These are phyloP conservation scores for Proctacanthus coquilletti DNA, from an alignment of 1,140 invertebrate genomes.

Conservation along the genomic window DNA sequence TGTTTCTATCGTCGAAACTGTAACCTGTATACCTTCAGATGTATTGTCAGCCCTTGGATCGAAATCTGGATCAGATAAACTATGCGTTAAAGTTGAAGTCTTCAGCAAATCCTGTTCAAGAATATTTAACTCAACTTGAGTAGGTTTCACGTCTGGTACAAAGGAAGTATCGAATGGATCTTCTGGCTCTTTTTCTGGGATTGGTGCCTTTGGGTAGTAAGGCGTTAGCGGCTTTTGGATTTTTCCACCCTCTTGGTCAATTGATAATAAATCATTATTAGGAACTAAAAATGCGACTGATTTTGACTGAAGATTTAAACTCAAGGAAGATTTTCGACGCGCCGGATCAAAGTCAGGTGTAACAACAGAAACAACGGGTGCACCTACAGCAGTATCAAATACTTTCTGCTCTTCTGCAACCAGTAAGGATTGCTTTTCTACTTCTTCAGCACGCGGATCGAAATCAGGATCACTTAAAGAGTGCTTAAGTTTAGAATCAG, in stretches of 20 bases:
- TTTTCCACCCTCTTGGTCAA: slow-evolving; percentile 33
- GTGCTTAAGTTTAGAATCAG: slow-evolving; percentile 31
- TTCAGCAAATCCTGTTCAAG: slow-evolving; percentile 49
- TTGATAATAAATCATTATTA: slow-evolving; percentile 27
- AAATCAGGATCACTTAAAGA: slow-evolving; percentile 52
- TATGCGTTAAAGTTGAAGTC: slow-evolving; percentile 22
- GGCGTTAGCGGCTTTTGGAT: slow-evolving; percentile 59
- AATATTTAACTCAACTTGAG: slow-evolving; percentile 55
- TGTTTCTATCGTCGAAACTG: slow-evolving; percentile 26
- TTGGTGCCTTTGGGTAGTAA: slow-evolving; percentile 45
- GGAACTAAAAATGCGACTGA: slow-evolving; percentile 54
- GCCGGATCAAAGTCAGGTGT: slow-evolving; percentile 16
- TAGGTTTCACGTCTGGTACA: slow-evolving; percentile 47
- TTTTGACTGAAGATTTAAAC: slow-evolving; percentile 35
- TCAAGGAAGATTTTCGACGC: slow-evolving; percentile 23
- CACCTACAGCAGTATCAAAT: slow-evolving; percentile 3
- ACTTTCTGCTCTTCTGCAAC: slow-evolving; percentile 5
- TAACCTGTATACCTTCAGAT: slow-evolving; percentile 14
- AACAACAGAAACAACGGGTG: not conserved
- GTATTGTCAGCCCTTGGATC: slow-evolving; percentile 31
- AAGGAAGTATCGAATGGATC: slow-evolving; percentile 77
- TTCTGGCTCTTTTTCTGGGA: slow-evolving; percentile 38
- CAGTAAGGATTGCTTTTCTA: too few species aligned
- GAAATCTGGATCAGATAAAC: slow-evolving; percentile 39
- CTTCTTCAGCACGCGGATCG: slow-evolving; percentile 49